Evolutionary conservation across 2,113 vertebrate species (phyloP), one percentile per base, ranked within the genome.

Genomic region (Sarotherodon lohbergeri): DNA sequence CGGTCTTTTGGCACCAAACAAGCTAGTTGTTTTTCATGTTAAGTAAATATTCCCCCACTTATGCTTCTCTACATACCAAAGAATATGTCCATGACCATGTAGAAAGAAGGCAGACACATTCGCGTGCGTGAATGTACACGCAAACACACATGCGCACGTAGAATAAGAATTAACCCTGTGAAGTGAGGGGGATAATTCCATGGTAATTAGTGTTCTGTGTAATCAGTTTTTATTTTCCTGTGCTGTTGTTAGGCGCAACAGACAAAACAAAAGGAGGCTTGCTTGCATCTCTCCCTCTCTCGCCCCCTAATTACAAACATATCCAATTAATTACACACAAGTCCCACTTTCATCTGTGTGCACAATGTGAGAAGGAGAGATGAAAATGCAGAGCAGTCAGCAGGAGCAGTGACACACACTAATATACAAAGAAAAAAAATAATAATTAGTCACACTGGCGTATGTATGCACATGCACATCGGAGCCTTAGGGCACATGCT

Each of bases 301-400:
- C 88, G 68, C 91, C 89, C 86, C 82, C 93, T 96, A 95, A 96
- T 96, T 96, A 96, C 95, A 95, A 96, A 96, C 96, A 96, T 95
- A 96, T 95, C 93, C 93, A 95, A 96, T 96, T 96, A 96, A 96
- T 96, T 95, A 95, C 95, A 92, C 90, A 89, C 94, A 87, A 94
- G 92, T 94, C 92, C 89, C 46, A 86, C 93, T 94, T 95, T 94
- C 91, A 93, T 94, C 91, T 81, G 92, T 50, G 90, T 80, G 90
- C 90, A 76, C 79, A 12, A 79, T 11, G 78, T 80, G 81, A 88
- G 88, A 82, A 90, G 71, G 39, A 76, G 82, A 68, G 88, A 92
- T 79, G 87, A 82, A 91, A 93, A 92, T 91, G 86, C 90, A 81
- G 82, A 90, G 86, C 84, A 93, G 86, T 88, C 79, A 63, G 84